phyloP scores from a whole-genome alignment of 2,888 invertebrate species.

The Tolmerus cingulatus region DNA sequence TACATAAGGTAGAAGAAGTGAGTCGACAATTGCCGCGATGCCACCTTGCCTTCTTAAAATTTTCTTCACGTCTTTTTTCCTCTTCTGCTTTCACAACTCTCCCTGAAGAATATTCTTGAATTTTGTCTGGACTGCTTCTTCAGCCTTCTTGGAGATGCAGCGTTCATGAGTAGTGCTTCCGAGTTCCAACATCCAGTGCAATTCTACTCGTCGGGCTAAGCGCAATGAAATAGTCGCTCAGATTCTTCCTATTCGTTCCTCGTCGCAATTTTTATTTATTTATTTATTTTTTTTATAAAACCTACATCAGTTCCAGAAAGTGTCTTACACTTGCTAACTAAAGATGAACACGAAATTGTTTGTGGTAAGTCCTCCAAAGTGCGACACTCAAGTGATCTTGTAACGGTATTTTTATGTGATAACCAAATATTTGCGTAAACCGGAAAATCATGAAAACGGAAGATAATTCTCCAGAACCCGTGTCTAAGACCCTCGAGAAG shows the following conservation, averaged over 20 bases:
- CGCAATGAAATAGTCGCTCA: neutral
- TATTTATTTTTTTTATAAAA: neutral
- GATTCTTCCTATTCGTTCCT: neutral
- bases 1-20: slow-evolving; percentile 24
- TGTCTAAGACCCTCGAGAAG: neutral
- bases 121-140: neutral
- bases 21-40: neutral
- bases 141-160: neutral
- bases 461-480: neutral
- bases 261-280: neutral
- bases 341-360: slow-evolving; percentile 30
- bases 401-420: neutral
- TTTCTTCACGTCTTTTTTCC: neutral
- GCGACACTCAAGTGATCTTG: neutral
- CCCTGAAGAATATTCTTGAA: slow-evolving; percentile 34
- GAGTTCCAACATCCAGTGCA: slow-evolving; percentile 14
- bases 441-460: neutral
- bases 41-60: neutral
- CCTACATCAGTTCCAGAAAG: neutral
- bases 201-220: neutral
- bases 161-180: neutral
- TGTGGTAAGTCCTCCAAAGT: slow-evolving; percentile 20
- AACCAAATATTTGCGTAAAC: neutral
- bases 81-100: slow-evolving; percentile 33
- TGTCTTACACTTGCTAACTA: neutral